These are phyloP conservation scores for Axinella damicornis DNA, from an alignment of 37 sponge, comb jelly and placozoan genomes.

Conservation along the genomic window DNA sequence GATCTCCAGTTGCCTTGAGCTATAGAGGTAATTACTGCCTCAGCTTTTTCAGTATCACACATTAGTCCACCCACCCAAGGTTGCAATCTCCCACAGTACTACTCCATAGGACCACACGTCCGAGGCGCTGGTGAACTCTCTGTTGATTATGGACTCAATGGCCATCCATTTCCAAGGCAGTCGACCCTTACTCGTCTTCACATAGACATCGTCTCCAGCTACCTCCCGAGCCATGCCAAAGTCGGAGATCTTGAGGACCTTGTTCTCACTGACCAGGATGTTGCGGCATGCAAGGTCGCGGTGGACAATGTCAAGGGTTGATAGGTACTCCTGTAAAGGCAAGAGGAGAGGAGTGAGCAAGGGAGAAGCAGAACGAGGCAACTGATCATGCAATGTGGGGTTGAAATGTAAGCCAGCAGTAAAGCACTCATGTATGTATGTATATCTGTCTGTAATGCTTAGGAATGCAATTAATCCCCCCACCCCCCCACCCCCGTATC, in stretches of 20 bases:
- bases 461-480: no score
- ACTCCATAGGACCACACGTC: slow-evolving; percentile 78
- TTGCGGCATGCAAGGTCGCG: slow-evolving; percentile 87
- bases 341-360: neutral
- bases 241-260: slow-evolving; percentile 76
- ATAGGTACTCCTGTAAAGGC: slow-evolving; percentile 54
- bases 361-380: no score
- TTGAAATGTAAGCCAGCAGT: no score
- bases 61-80: slow-evolving; percentile 30
- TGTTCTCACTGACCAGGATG: slow-evolving; percentile 71
- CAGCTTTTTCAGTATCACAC: no score
- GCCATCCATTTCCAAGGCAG: slow-evolving; percentile 78
- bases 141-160: slow-evolving; percentile 61
- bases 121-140: slow-evolving; percentile 59
- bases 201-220: slow-evolving; percentile 54
- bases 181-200: slow-evolving; percentile 58
- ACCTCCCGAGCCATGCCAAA: slow-evolving; percentile 74
- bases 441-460: no score
- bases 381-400: no score
- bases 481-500: no score
- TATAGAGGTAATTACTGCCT: no score
- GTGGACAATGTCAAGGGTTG: slow-evolving; percentile 72
- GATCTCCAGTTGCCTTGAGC: no score
- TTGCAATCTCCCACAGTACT: slow-evolving; percentile 59
- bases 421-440: no score